Evolutionary conservation across 1,140 invertebrate species (phyloP), one percentile per base, ranked within the genome.

Genomic region (Epicauta chinensis): DNA sequence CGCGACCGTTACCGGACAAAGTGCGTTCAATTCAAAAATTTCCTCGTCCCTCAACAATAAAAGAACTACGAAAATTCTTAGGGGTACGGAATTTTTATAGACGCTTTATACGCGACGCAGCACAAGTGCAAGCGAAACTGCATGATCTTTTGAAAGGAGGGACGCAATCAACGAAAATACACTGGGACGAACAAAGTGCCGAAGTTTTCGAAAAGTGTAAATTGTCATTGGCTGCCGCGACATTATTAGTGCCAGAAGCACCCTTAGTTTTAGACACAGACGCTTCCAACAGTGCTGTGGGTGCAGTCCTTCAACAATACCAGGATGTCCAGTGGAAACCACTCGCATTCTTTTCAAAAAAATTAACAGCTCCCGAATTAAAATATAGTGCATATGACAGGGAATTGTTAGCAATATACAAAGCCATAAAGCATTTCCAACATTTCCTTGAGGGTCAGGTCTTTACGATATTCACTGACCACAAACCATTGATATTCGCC

Each of bases 381-480:
- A 63, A 66, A 13, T 72, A 73, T 34, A 63, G 55, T 9, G 60
- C 69, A 2, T 76, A 70, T 58, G 72, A 75, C 49, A 48, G 70
- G 4, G 74, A 79, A 58, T 53, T 78, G 1, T 41, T 77, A 3
- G 75, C 71, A 0, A 68, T 73, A 13, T 77, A 75, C 56, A 10
- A 47, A 11, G 59, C 66, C 0, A 43, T 73, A 12, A 57, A 47
- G 32, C 43, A 68, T 40, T 70, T 71, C 51, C 16, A 41, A n/a
- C 56, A 64, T 35, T 16, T 64, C 30, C 4, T 71, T 7, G 63
- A 71, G 57, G 66, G 55, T 2, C 16, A 55, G 12, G 3, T 16
- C 1, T 69, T 71, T 38, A 74, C 35, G n/a, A n/a, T n/a, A n/a
- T n/a, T n/a, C n/a, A n/a, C n/a, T n/a, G n/a, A n/a, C n/a, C n/a